A percentile compares a stretch with the other conserved stretches of the same genome.
Evolutionary conservation across 1,140 invertebrate genomes (phyloP).

Genomic region (Drosophila funebris): DNA sequence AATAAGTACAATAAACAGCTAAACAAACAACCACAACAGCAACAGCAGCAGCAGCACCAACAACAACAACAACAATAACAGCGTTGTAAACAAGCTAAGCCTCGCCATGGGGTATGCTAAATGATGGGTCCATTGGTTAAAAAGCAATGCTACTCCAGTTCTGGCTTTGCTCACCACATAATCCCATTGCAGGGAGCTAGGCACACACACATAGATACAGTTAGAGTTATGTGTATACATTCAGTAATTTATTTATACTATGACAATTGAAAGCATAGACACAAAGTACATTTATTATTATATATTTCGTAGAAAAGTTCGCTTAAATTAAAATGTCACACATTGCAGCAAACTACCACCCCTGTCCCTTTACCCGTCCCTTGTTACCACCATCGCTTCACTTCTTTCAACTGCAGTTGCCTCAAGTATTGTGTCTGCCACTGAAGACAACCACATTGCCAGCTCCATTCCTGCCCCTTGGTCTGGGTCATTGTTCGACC

Average conservation of each 20-base stretch:
- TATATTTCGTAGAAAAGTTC: conserved; percentile 19
- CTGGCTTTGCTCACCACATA: conserved; percentile 4
- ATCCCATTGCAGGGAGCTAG: conserved; percentile 8
- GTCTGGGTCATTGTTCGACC: conserved; percentile 28
- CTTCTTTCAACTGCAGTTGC: neutral
- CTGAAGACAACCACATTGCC: neutral
- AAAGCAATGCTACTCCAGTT: neutral
- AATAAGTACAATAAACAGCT: conserved; percentile 60
- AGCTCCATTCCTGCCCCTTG: neutral
- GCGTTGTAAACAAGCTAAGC: conserved; percentile 28
- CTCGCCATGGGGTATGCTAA: conserved; percentile 32
- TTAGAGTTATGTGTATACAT: neutral
- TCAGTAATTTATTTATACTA: conserved; percentile 19
- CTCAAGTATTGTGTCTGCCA: neutral
- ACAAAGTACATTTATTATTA: conserved; percentile 6
- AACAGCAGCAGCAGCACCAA: neutral
- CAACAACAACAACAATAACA: neutral
- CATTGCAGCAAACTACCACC: neutral
- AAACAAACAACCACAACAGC: conserved; percentile 19
- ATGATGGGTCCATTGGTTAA: conserved; percentile 48
- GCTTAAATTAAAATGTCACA: conserved; percentile 23
- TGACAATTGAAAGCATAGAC: conserved; percentile 8
- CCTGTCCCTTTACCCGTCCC: neutral
- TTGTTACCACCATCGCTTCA: neutral
- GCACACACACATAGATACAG: neutral